Evolutionary conservation across 1,140 invertebrate genomes (phyloP).

Genomic region (Aplysia californica): DNA sequence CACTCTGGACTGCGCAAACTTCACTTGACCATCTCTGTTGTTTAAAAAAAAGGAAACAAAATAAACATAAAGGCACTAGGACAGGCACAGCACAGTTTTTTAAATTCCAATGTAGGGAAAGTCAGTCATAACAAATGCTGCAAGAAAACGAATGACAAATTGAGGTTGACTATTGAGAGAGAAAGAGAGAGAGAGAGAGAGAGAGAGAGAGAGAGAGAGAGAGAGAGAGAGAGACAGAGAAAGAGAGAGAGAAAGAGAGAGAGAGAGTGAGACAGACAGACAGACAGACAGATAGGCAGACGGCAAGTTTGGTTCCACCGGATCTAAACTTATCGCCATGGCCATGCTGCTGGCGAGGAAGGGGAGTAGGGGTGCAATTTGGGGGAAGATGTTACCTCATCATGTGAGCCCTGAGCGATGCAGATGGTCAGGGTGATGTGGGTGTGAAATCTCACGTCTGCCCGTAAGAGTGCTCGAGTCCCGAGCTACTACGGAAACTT

Average conservation of each 20-base stretch:
- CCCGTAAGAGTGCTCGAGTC: no score
- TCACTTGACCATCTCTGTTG: slow-evolving; percentile 43
- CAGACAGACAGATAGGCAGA: slow-evolving; percentile 15
- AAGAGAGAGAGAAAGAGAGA: slow-evolving; percentile 11
- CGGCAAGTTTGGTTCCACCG: no score
- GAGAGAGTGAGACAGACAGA: slow-evolving; percentile 4
- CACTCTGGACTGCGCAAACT: slow-evolving; percentile 41
- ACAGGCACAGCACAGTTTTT: neutral
- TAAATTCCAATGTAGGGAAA: neutral
- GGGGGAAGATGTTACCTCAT: no score
- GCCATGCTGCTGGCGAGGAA: no score
- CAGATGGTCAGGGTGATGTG: no score
- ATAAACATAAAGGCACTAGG: no score
- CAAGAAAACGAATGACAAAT: neutral
- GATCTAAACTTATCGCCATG: no score
- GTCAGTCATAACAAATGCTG: neutral
- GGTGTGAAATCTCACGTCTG: no score
- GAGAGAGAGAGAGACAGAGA: slow-evolving; percentile 1
- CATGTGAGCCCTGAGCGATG: no score
- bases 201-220: slow-evolving; percentile 10
- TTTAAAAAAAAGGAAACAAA: slow-evolving; percentile 14
- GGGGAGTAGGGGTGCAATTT: no score
- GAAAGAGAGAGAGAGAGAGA: neutral
- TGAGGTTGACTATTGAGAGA: neutral
- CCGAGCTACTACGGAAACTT: no score